These are phyloP conservation scores for Poecilus cupreus DNA, from an alignment of 2,888 invertebrate species.

Conservation along the genomic window DNA sequence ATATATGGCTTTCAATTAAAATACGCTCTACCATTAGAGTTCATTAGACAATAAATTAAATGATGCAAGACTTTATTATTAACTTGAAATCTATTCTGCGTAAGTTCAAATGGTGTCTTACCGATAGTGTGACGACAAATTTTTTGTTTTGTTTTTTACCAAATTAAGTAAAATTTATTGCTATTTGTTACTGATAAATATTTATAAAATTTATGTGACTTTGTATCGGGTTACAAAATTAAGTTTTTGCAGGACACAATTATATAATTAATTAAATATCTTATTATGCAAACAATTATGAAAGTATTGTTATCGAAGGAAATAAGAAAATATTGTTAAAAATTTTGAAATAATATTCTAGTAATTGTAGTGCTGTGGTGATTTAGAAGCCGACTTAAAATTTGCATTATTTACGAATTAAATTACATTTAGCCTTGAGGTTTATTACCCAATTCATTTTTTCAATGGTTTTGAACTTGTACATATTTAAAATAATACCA, in stretches of 20 bases:
- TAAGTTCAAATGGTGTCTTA: slow-evolving; percentile 25
- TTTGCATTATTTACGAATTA: slow-evolving; percentile 41
- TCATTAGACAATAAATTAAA: slow-evolving; percentile 17
- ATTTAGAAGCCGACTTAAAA: slow-evolving; percentile 25
- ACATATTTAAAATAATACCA: slow-evolving; percentile 31
- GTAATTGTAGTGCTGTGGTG: background rate
- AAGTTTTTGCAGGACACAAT: too few relatives aligned
- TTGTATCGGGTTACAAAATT: slow-evolving; percentile 6
- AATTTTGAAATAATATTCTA: background rate
- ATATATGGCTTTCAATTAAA: slow-evolving; percentile 7
- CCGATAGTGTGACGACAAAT: background rate
- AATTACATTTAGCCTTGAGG: slow-evolving; percentile 39
- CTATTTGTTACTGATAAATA: slow-evolving; percentile 11
- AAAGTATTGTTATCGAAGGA: too few relatives aligned
- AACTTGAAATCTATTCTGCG: background rate
- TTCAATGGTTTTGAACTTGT: slow-evolving; percentile 33
- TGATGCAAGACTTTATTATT: slow-evolving; percentile 32
- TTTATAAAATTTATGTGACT: slow-evolving; percentile 18
- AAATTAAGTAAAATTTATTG: slow-evolving; percentile 42
- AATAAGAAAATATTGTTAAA: too few relatives aligned
- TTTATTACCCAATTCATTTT: slow-evolving; percentile 18
- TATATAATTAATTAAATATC: too few relatives aligned
- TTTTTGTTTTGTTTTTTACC: slow-evolving; percentile 9
- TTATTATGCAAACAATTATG: too few relatives aligned
- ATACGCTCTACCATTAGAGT: background rate